Evolutionary conservation across 2,888 invertebrate genomes (phyloP), one percentile per base, ranked within the genome.

Genomic region (Ophioninae sp.): DNA sequence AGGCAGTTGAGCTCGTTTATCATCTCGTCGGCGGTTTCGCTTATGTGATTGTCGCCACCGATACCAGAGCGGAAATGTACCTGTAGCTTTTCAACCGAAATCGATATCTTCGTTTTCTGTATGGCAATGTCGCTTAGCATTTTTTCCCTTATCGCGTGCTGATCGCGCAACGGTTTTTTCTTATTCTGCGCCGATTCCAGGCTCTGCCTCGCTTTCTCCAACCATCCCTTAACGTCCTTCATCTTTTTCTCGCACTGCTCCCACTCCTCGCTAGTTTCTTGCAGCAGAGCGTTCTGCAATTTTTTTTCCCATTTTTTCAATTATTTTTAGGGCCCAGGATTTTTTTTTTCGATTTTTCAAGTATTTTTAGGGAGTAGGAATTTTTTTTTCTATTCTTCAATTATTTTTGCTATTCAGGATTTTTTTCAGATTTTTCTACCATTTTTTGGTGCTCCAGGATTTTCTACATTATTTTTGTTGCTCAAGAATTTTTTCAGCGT

Each of bases 191-290:
- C 95, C 56, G 97, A 95, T 80, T 97, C 97, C 68, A 98, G 92
- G 72, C 95, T 94, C 87, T 95, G 95, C 86, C 95, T 94, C 9
- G 98, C 96, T 90, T 98, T 98, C 84, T 98, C 98, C 88, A 98
- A 95, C 98, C 98, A 99, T 86, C 95, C 94, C 83, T 96, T 96
- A 67, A 97, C 97, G 88, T 98, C 98, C 93, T 97, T 97, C 93
- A 98, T 95, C 93, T 99, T 98, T 93, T 95, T 96, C 93, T 98
- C 98, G 93, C 98, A 98, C 93, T 98, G 97, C 92, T 98, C 98
- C 97, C 98, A 98, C 94, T 98, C 98, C 92, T 98, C 98, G 69
- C 97, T 96, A 75, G 98, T 96, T 93, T 98, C 98, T 94, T 97
- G 97, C 83, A 98, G 94, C 88, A 98, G 93, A 67, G 97, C 96